phyloP scores from a whole-genome alignment of 2,797 vertebrate genomes.

The Okamejei kenojei region DNA sequence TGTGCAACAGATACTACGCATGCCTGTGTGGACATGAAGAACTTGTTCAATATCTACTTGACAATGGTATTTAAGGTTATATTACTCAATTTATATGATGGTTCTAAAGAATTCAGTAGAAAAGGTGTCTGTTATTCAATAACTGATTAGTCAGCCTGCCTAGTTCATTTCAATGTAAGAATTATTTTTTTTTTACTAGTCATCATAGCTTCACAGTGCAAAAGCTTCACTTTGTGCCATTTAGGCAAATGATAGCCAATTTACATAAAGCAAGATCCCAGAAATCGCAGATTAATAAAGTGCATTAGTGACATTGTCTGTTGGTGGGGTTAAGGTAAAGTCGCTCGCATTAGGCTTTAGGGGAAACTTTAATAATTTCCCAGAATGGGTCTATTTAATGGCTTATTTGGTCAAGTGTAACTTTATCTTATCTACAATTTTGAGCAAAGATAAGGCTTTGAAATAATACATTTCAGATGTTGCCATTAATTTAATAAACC shows the following conservation, averaged over 20 bases:
- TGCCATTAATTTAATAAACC: background rate
- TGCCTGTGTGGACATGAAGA: slow-evolving; percentile 93
- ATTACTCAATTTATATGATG: background rate
- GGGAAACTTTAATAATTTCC: background rate
- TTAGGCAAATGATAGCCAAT: background rate
- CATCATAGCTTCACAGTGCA: no score
- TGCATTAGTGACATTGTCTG: no score
- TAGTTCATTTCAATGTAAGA: no score
- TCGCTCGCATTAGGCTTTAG: no score
- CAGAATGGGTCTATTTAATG: background rate
- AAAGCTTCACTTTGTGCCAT: background rate
- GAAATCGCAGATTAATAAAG: background rate
- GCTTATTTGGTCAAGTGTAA: background rate
- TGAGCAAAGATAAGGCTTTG: background rate
- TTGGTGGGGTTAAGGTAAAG: no score
- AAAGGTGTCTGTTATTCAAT: no score
- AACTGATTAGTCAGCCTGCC: no score
- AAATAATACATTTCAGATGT: background rate
- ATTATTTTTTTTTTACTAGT: no score
- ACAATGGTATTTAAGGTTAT: slow-evolving; percentile 64
- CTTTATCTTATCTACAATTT: background rate
- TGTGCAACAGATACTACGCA: slow-evolving; percentile 76
- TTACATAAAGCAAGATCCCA: background rate
- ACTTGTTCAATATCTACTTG: slow-evolving; percentile 86
- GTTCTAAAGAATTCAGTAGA: background rate